phyloP scores from a whole-genome alignment of 2,113 vertebrate species.

The Pelobates fuscus region DNA sequence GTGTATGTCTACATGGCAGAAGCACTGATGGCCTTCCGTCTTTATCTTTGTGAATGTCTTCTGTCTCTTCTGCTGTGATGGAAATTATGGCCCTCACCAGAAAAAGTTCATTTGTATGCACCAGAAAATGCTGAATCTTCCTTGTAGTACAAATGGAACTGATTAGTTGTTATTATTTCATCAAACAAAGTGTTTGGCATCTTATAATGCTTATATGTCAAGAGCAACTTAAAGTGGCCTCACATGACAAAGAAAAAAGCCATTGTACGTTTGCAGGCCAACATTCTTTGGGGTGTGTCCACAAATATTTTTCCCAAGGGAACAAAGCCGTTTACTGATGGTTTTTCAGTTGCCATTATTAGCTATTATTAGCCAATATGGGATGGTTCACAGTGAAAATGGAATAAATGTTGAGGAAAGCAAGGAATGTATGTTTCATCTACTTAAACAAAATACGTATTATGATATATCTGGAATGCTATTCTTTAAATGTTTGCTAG shows the following conservation, averaged over 20 bases:
- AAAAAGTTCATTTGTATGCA: background rate
- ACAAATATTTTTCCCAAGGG: background rate
- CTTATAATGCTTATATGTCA: background rate
- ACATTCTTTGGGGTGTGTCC: conserved; percentile 10
- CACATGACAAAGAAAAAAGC: background rate
- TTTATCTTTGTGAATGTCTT: too few species aligned
- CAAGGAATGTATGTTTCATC: too few species aligned
- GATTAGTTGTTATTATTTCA: conserved; percentile 16
- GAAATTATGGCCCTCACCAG: too few species aligned
- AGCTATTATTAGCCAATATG: background rate
- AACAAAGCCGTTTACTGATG: background rate
- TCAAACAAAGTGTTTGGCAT: background rate
- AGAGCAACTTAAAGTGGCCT: conserved; percentile 7
- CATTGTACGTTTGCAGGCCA: background rate
- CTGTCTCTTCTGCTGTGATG: too few species aligned
- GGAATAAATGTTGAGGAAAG: too few species aligned
- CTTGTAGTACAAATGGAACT: conserved; percentile 2
- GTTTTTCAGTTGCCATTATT: background rate
- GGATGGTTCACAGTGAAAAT: too few species aligned
- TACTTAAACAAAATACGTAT: too few species aligned
- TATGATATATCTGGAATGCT: too few species aligned
- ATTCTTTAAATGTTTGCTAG: too few species aligned
- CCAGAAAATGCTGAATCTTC: background rate
- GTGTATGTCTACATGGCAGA: too few species aligned
- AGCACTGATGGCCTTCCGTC: too few species aligned